A percentile compares a stretch with the other conserved stretches of the same genome.
phyloP scores from a whole-genome alignment of 2,888 invertebrate species.

The Stenodema calcarata region DNA sequence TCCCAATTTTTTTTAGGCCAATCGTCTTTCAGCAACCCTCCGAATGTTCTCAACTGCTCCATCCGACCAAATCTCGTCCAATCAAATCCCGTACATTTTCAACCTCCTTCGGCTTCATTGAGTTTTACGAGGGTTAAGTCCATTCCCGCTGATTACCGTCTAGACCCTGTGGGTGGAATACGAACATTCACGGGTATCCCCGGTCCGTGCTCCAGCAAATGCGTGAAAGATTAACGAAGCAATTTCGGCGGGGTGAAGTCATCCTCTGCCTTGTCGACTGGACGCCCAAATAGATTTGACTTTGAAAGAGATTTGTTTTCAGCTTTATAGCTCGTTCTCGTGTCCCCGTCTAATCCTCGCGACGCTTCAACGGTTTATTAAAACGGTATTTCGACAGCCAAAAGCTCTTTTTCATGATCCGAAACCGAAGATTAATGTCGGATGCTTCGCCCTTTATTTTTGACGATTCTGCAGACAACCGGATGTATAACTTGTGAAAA shows the following conservation, averaged over 20 bases:
- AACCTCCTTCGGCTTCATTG: neutral
- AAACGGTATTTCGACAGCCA: neutral
- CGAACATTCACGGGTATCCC: neutral
- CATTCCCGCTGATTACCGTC: constrained; percentile 10
- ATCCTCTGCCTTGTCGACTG: neutral
- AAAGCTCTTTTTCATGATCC: no score
- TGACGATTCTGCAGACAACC: no score
- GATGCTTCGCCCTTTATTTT: no score
- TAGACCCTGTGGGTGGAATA: constrained; percentile 13
- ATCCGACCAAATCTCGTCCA: neutral
- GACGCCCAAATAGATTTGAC: neutral
- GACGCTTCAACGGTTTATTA: neutral
- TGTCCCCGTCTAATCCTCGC: neutral
- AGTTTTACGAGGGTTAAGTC: neutral
- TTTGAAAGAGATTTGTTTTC: neutral
- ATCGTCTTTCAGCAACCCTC: no score
- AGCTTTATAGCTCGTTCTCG: neutral
- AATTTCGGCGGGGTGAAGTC: constrained; percentile 23
- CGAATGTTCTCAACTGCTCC: no score
- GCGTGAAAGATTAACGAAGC: constrained; percentile 15
- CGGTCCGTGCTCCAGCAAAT: neutral
- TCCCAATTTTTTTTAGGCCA: no score
- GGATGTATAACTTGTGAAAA: no score
- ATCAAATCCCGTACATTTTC: neutral
- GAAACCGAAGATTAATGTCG: no score